A percentile compares a stretch with the other conserved stretches of the same genome.
These are phyloP conservation scores for Andrena dorsata DNA, from an alignment of 2,888 invertebrate genomes.

Conservation along the genomic window DNA sequence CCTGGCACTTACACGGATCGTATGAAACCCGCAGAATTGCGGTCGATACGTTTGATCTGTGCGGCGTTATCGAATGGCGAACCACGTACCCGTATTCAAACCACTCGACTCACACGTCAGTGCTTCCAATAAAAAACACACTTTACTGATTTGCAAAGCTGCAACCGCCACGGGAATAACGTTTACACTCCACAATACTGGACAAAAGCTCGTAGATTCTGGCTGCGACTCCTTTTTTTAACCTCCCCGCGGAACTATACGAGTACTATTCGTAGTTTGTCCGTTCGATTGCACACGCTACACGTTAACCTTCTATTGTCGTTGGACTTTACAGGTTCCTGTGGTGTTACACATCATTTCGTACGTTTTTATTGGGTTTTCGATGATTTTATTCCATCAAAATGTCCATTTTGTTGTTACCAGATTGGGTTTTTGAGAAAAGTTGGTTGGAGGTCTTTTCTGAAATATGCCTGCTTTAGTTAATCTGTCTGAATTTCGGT, in stretches of 20 bases:
- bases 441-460: no score
- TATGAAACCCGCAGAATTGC: constrained; percentile 77
- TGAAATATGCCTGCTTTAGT: no score
- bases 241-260: background rate
- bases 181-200: constrained; percentile 15
- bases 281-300: background rate
- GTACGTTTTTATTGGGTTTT: no score
- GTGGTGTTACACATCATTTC: no score
- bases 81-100: constrained; percentile 66
- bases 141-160: constrained; percentile 51
- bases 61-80: constrained; percentile 68
- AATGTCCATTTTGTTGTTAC: no score
- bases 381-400: no score
- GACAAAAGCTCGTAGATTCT: constrained; percentile 18
- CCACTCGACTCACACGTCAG: constrained; percentile 57
- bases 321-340: no score
- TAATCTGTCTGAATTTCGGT: no score
- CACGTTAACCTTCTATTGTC: no score
- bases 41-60: constrained; percentile 81
- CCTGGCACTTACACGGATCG: constrained; percentile 61
- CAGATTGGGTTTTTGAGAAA: no score
- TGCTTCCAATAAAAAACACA: constrained; percentile 54
- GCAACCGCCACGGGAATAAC: constrained; percentile 5
- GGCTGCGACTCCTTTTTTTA: background rate
- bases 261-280: no score